Percentiles rank a stretch among this genome's conserved stretches.
phyloP scores from a whole-genome alignment of 2,888 invertebrate genomes.

The Eupithecia dodoneata region DNA sequence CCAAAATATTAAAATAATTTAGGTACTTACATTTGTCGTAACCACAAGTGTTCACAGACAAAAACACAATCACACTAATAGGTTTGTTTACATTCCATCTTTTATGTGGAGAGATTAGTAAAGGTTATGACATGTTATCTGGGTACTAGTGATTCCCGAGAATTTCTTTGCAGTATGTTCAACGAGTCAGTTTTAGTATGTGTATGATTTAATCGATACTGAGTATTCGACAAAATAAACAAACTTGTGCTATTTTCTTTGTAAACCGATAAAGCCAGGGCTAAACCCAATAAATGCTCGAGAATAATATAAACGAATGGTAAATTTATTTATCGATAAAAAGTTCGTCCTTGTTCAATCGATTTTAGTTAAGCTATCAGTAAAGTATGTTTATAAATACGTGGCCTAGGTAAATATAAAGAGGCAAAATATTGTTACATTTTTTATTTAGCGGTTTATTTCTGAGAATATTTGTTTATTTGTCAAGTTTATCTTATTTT shows the following conservation, averaged over 20 bases:
- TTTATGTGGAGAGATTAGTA: slow-evolving; percentile 37
- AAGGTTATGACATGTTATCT: slow-evolving; percentile 47
- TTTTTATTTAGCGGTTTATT: background rate
- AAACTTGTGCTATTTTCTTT: background rate
- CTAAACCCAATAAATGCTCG: no score
- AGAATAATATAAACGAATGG: background rate
- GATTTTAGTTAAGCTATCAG: background rate
- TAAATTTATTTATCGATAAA: background rate
- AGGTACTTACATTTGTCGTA: slow-evolving; percentile 19
- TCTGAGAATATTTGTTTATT: background rate
- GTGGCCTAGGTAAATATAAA: background rate
- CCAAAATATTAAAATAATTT: background rate
- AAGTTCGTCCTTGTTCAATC: background rate
- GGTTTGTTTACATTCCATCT: slow-evolving; percentile 31
- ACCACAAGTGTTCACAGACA: slow-evolving; percentile 27
- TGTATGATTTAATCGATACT: background rate
- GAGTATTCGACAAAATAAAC: background rate
- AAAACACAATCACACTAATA: slow-evolving; percentile 41
- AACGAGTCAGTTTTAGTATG: background rate
- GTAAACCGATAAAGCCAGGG: background rate
- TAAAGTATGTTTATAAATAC: background rate
- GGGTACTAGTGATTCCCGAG: slow-evolving; percentile 35
- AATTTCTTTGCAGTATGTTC: slow-evolving; percentile 22
- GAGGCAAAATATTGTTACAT: background rate
- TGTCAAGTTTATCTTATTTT: background rate